Evolutionary conservation across 2,113 vertebrate genomes (phyloP).

Genomic region (Himantopus leucocephalus): DNA sequence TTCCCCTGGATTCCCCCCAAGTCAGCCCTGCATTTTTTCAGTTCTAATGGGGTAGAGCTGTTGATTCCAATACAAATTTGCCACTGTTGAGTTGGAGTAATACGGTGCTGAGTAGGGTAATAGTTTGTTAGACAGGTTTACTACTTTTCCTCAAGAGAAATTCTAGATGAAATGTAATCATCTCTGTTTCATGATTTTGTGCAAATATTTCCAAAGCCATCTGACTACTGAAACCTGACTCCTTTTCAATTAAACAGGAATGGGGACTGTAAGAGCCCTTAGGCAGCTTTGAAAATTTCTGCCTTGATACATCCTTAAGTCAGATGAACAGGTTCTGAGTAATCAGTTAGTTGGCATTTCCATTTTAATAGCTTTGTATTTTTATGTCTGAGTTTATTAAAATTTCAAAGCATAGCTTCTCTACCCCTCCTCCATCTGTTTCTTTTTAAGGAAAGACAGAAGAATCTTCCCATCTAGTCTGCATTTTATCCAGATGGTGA

Average conservation of each 20-base stretch:
- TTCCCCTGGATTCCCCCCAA: neutral
- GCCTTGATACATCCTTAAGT: neutral
- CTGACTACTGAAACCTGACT: neutral
- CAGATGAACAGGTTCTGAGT: neutral
- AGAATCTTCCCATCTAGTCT: neutral
- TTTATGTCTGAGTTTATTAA: neutral
- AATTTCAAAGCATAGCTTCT: slow-evolving; percentile 6
- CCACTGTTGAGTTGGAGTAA: neutral
- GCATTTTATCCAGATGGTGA: neutral
- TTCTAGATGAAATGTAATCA: neutral
- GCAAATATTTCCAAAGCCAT: neutral
- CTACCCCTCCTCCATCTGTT: neutral
- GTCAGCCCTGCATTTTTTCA: neutral
- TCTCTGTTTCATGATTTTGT: neutral
- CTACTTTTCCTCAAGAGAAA: neutral
- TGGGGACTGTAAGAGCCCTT: neutral
- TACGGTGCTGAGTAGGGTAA: neutral
- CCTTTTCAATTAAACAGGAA: neutral
- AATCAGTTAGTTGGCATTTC: neutral
- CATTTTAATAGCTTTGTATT: slow-evolving; percentile 11
- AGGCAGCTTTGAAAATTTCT: neutral
- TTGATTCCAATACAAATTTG: neutral
- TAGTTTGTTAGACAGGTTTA: neutral
- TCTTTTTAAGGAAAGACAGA: neutral
- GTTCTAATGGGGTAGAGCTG: neutral